These are phyloP conservation scores for Anabas testudineus DNA, from an alignment of 2,797 vertebrate species.

Conservation along the genomic window DNA sequence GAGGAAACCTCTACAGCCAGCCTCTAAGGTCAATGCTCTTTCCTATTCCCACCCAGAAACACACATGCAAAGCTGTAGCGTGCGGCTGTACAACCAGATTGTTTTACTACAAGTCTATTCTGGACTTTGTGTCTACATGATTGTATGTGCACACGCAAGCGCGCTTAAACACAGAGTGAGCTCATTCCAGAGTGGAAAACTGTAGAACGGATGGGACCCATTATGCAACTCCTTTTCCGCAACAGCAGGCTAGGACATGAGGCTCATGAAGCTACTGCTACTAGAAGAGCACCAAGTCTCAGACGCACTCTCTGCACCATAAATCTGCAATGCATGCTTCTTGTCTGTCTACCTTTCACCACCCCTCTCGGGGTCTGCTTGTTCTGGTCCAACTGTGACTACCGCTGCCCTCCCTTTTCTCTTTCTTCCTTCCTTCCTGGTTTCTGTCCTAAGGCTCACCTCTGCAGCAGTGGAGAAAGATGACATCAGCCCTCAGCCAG, in stretches of 20 bases:
- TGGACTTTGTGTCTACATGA: conserved; percentile 31
- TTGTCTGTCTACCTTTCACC: conserved; percentile 64
- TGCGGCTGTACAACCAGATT: conserved; percentile 29
- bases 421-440: conserved; percentile 58
- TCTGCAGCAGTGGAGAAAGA: conserved; percentile 77
- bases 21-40: conserved; percentile 75
- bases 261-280: conserved; percentile 43
- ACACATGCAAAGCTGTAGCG: conserved; percentile 46
- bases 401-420: conserved; percentile 37
- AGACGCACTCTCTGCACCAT: conserved; percentile 47
- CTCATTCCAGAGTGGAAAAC: conserved; percentile 79
- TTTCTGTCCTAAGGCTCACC: conserved; percentile 79
- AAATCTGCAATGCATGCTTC: conserved; percentile 71
- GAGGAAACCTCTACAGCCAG: conserved; percentile 76
- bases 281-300: conserved; percentile 37
- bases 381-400: conserved; percentile 47
- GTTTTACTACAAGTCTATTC: conserved; percentile 17
- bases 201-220: conserved; percentile 71
- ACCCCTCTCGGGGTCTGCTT: conserved; percentile 54
- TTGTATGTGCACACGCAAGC: conserved; percentile 21
- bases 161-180: conserved; percentile 57
- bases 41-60: conserved; percentile 70
- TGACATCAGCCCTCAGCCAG: conserved; percentile 77
- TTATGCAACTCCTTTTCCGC: conserved; percentile 75
- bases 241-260: conserved; percentile 77